These are phyloP conservation scores for Sebastes nivosus DNA, from an alignment of 2,797 vertebrate species.

Conservation along the genomic window DNA sequence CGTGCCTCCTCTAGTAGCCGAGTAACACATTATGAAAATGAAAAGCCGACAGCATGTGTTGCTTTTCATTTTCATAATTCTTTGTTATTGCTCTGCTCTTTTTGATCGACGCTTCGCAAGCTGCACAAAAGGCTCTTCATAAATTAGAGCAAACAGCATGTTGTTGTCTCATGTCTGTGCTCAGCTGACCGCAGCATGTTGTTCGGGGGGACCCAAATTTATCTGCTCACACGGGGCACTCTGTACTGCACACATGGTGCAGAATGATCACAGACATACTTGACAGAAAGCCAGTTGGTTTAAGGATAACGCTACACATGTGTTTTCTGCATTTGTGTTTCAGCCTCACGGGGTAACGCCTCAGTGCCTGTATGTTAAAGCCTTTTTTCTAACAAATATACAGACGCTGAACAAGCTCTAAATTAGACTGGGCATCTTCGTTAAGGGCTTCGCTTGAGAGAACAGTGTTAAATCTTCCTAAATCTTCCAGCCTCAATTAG, in stretches of 20 bases:
- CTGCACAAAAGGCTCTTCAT: slow-evolving; percentile 53
- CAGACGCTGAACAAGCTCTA: slow-evolving; percentile 42
- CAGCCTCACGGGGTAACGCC: not conserved
- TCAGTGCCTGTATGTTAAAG: slow-evolving; percentile 21
- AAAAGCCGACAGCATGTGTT: slow-evolving; percentile 57
- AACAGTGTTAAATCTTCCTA: slow-evolving; percentile 60
- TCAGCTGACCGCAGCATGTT: slow-evolving; percentile 52
- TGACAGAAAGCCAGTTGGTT: slow-evolving; percentile 2
- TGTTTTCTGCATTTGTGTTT: slow-evolving; percentile 5
- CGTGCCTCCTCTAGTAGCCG: slow-evolving; percentile 27
- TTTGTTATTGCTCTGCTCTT: slow-evolving; percentile 28
- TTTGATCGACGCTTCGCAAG: slow-evolving; percentile 67
- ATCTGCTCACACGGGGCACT: slow-evolving; percentile 15
- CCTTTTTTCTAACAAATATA: slow-evolving; percentile 41
- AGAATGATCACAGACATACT: slow-evolving; percentile 23
- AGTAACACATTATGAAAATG: slow-evolving; percentile 70
- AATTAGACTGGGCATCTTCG: slow-evolving; percentile 53
- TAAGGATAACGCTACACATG: slow-evolving; percentile 4
- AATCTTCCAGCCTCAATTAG: slow-evolving; percentile 64
- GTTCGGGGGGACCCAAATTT: slow-evolving; percentile 28
- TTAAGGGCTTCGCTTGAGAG: slow-evolving; percentile 53
- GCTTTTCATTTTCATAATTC: slow-evolving; percentile 1
- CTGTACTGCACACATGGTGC: not conserved
- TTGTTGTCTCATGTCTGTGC: slow-evolving; percentile 54
- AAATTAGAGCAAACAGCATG: slow-evolving; percentile 60